Base-by-base conservation (phyloP, 2,888 invertebrate genomes). In the Timema cristinae region DNA sequence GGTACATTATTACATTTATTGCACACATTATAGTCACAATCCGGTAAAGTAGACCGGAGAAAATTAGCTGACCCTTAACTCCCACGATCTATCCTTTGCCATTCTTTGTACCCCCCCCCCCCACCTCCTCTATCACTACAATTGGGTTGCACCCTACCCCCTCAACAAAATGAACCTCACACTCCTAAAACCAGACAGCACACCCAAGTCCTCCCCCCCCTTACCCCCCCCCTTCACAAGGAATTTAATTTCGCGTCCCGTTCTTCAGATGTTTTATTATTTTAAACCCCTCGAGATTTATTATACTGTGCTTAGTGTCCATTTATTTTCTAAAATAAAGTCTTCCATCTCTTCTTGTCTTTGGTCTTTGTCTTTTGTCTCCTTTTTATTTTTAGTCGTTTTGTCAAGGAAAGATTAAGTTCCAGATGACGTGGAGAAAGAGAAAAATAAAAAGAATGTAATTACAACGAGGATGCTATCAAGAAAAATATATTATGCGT, bases 231-330 rank as follows among this genome's bases (percentile, higher is more conserved):
- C 32, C 4, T 32, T 32, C 32, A 32, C 16, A 32, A 15, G 61
- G 61, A 61, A 69, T 69, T 69, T 69, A 69, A 69, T 69, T 61
- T 49, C 63, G 48, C n/a, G 59, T 9, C 61, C 61, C 47, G n/a
- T 49, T 13, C 63, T 63, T 50, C 69, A n/a, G 32, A 49, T 16
- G 69, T 16, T 69, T n/a, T 69, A 63, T 61, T 69, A 67, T 69
- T 69, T 69, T 69, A 59, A 15, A 69, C 47, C 10, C 69, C 59
- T 7, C 49, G 49, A 63, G 69, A 69, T 69, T 69, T 69, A 69
- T 63, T 61, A 61, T 15, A 50, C 48, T 6, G 49, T 61, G 61
- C 59, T 63, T 69, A 69, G 69, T 50, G 69, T 50, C 69, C 59
- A 69, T 69, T 69, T 63, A 50, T 69, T 63, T 69, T 50, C 51